Percentiles rank a stretch among this genome's conserved stretches.
Evolutionary conservation across 2,888 invertebrate species (phyloP).

Genomic region (Epiblema foenella): DNA sequence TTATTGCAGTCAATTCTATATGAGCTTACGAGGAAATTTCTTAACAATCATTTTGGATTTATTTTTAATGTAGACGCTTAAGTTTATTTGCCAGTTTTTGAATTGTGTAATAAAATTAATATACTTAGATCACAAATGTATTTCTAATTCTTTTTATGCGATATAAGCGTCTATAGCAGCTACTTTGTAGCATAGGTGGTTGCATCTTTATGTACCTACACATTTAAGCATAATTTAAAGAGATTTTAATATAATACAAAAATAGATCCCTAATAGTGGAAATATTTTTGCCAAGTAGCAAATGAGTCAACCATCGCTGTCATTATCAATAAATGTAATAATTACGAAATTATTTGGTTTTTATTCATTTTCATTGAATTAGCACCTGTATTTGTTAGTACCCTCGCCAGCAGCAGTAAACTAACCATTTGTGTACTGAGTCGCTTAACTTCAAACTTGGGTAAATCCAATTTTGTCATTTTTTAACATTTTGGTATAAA

Average conservation of each 20-base stretch:
- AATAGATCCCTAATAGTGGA: slow-evolving; percentile 83
- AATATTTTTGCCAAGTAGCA: slow-evolving; percentile 85
- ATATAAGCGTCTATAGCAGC: slow-evolving; percentile 69
- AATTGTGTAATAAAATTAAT: slow-evolving; percentile 62
- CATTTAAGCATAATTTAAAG: slow-evolving; percentile 78
- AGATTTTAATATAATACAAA: slow-evolving; percentile 82
- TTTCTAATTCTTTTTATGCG: slow-evolving; percentile 73
- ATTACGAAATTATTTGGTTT: slow-evolving; percentile 64
- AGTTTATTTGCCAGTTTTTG: slow-evolving; percentile 73
- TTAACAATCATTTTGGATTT: slow-evolving; percentile 64
- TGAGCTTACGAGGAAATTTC: slow-evolving; percentile 71
- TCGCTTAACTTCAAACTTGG: too few relatives aligned
- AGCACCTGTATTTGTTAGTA: too few relatives aligned
- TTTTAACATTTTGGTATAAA: too few relatives aligned
- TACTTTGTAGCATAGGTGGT: slow-evolving; percentile 78
- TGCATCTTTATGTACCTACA: slow-evolving; percentile 71
- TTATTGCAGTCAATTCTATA: slow-evolving; percentile 79
- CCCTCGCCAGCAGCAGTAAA: too few relatives aligned
- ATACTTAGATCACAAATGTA: slow-evolving; percentile 74
- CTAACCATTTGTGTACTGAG: too few relatives aligned
- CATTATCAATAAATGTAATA: slow-evolving; percentile 85
- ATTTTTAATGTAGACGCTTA: slow-evolving; percentile 66
- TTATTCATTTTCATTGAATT: slow-evolving; percentile 45
- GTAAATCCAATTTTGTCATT: too few relatives aligned
- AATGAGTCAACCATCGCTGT: slow-evolving; percentile 84